Evolutionary conservation across 2,888 invertebrate genomes (phyloP).

Genomic region (Caenorhabditis angaria): DNA sequence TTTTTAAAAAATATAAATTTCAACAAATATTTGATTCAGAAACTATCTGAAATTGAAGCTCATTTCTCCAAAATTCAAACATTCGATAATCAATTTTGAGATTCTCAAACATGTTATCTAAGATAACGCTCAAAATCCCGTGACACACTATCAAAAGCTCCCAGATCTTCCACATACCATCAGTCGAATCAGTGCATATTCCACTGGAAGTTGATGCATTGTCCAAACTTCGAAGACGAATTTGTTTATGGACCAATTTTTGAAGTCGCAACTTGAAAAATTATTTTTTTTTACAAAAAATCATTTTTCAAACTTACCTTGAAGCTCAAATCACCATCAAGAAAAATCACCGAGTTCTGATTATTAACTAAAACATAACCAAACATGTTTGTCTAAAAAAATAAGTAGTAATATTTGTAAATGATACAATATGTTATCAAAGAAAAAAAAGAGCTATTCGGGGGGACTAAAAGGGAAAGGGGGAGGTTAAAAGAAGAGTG

Average conservation of each 20-base stretch:
- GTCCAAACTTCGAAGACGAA: constrained; percentile 21
- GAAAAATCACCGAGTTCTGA: constrained; percentile 38
- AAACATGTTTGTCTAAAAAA: constrained; percentile 18
- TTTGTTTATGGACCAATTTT: constrained; percentile 25
- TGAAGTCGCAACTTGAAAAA: constrained; percentile 28
- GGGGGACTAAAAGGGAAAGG: constrained; percentile 1
- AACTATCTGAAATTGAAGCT: too few relatives aligned
- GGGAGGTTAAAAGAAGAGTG: constrained; percentile 17
- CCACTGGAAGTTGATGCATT: constrained; percentile 35
- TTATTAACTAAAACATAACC: constrained; percentile 43
- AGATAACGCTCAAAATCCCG: neutral
- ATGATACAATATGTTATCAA: constrained; percentile 1
- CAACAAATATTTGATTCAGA: too few relatives aligned
- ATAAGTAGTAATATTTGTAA: neutral
- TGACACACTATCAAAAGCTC: too few relatives aligned
- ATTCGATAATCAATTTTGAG: too few relatives aligned
- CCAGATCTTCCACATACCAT: constrained; percentile 30
- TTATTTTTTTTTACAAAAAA: neutral
- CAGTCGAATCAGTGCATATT: constrained; percentile 30
- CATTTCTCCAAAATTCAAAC: too few relatives aligned
- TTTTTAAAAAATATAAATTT: too few relatives aligned
- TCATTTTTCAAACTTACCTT: constrained; percentile 15
- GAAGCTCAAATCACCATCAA: constrained; percentile 36
- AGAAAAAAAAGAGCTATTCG: neutral
- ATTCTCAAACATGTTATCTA: too few relatives aligned